Evolutionary conservation across 1,140 invertebrate species (phyloP).

Genomic region (Zaprionus ornatus): DNA sequence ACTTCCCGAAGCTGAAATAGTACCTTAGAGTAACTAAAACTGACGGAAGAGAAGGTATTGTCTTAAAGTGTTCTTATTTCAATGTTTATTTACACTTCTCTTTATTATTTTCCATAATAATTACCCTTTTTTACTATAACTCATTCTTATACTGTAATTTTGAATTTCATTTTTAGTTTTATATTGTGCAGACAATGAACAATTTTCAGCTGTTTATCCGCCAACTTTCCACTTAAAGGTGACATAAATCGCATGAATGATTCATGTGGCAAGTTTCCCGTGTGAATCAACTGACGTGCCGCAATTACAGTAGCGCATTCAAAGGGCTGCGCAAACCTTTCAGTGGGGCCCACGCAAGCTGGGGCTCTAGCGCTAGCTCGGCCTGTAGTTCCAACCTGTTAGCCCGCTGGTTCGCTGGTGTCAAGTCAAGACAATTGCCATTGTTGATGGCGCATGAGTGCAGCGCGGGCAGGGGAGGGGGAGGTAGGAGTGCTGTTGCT

Average conservation of each 20-base stretch:
- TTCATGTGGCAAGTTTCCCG: neutral
- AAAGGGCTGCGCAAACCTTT: neutral
- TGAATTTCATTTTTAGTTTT: neutral
- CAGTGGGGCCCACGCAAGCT: constrained; percentile 4
- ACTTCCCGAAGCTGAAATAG: neutral
- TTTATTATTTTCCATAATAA: too few species aligned
- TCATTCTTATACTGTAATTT: too few species aligned
- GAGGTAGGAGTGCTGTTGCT: neutral
- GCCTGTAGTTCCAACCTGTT: constrained; percentile 13
- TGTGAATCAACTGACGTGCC: neutral
- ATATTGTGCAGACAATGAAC: neutral
- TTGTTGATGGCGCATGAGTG: constrained; percentile 54
- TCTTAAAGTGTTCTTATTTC: too few species aligned
- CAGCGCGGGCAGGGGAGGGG: neutral
- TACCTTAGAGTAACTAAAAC: neutral
- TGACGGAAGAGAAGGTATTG: too few species aligned
- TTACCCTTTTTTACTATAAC: too few species aligned
- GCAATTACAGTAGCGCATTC: constrained; percentile 10
- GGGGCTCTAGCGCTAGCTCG: neutral
- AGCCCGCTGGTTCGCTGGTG: constrained; percentile 51
- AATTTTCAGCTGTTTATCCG: neutral
- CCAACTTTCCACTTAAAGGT: neutral
- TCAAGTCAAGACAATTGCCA: constrained; percentile 71
- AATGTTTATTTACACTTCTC: too few species aligned
- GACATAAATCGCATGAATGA: neutral